Evolutionary conservation across 1,140 invertebrate species (phyloP), one percentile per base, ranked within the genome.

Genomic region (Aplysia californica): DNA sequence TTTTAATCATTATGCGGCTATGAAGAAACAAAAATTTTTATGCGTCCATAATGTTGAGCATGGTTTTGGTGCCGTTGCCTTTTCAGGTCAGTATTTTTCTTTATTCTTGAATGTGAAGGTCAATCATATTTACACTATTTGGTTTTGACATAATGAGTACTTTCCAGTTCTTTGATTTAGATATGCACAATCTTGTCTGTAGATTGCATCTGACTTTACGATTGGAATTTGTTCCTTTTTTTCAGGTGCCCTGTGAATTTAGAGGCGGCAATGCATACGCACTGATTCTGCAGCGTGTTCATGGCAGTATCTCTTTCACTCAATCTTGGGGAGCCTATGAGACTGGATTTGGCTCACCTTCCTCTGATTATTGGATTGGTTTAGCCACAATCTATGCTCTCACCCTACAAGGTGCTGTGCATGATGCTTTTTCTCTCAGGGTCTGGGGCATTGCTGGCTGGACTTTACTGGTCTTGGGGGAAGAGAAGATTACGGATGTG

Each of bases 301-400:
- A 79, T 58, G 77, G 76, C 10, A 36, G 55, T 4, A 50, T 61
- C 15, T 79, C 71, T 39, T 87, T 87, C 58, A 59, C 76, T 26
- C 64, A 75, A 41, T n/a, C 26, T 18, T 85, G 76, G 68, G 31
- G 35, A 1, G 61, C 76, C 36, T 87, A 87, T 73, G 70, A 68
- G 20, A n/a, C 1, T 55, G 86, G 86, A 21, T 87, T 87, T 78
- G 86, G 86, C 15, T 21, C 64, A 29, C 15, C 71, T 26, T 39
- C 75, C 2, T 59, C 65, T 23, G 79, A 85, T 76, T 86, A 79
- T 72, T 87, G 86, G 86, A 64, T 74, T 4, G 86, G 86, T 4
- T 76, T 87, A 0, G 82, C 84, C 31, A 35, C 58, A 26, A 86
- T 87, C 33, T 79, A 84, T 55, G 64, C 80, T 39, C 76, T 86